Conservation (phyloP, 2,797 vertebrate genomes). For the Hoplostethus mediterraneus region DNA sequence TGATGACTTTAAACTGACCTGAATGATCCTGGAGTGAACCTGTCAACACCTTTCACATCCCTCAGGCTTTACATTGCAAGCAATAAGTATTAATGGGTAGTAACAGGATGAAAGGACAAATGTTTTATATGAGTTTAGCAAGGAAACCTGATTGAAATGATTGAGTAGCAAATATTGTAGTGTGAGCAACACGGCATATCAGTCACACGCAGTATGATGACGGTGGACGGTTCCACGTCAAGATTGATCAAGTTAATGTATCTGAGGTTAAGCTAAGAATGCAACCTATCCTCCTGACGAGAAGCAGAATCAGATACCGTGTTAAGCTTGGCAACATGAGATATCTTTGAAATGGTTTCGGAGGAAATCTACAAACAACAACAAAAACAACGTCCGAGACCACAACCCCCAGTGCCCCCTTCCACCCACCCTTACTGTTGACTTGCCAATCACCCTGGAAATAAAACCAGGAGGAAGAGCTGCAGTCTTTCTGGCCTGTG, state of each 20-base stretch:
- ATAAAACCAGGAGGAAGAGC: slow-evolving; percentile 29
- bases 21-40: slow-evolving; percentile 41
- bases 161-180: slow-evolving; percentile 29
- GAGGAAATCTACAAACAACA: slow-evolving; percentile 53
- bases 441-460: slow-evolving; percentile 34
- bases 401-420: slow-evolving; percentile 43
- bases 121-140: slow-evolving; percentile 13
- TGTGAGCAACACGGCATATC: slow-evolving; percentile 13
- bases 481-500: slow-evolving; percentile 24
- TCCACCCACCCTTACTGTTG: slow-evolving; percentile 38
- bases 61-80: not conserved
- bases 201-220: not conserved
- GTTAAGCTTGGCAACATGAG: not conserved
- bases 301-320: slow-evolving; percentile 30
- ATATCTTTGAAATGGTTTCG: slow-evolving; percentile 34
- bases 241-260: slow-evolving; percentile 24
- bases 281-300: slow-evolving; percentile 44
- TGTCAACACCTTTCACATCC: slow-evolving; percentile 28
- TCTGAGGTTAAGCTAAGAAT: not conserved
- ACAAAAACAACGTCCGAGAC: slow-evolving; percentile 34
- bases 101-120: slow-evolving; percentile 27
- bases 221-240: slow-evolving; percentile 9
- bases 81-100: not conserved
- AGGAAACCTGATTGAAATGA: slow-evolving; percentile 3
- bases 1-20: slow-evolving; percentile 49